Evolutionary conservation across 2,888 invertebrate species (phyloP).

Genomic region (Ernsta delagoae): DNA sequence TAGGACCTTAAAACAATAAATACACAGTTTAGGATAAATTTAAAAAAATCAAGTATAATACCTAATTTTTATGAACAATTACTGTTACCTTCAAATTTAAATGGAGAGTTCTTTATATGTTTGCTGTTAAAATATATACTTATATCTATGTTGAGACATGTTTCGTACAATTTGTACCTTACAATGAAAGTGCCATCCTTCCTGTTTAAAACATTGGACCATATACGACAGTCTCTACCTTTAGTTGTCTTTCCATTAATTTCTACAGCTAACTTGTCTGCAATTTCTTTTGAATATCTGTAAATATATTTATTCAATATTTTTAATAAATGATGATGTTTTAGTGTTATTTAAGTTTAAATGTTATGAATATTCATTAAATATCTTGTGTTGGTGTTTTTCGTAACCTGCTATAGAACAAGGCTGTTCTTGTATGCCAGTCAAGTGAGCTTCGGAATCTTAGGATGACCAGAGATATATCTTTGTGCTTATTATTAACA

Average conservation of each 20-base stretch:
- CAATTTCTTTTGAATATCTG: conserved; percentile 85
- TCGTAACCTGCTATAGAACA: no score
- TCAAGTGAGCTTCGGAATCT: no score
- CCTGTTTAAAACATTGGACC: conserved; percentile 91
- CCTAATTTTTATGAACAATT: no score
- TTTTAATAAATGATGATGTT: no score
- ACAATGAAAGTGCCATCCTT: conserved; percentile 94
- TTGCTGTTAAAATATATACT: conserved; percentile 86
- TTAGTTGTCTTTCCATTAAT: conserved; percentile 84
- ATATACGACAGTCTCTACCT: conserved; percentile 87
- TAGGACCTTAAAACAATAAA: conserved; percentile 79
- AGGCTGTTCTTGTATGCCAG: no score
- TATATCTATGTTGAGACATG: conserved; percentile 89
- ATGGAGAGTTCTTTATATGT: conserved; percentile 87
- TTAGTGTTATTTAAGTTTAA: no score
- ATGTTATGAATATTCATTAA: no score
- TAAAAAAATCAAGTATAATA: background rate
- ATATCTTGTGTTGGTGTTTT: no score
- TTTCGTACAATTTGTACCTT: conserved; percentile 91
- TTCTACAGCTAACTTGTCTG: conserved; percentile 75
- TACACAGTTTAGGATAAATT: background rate
- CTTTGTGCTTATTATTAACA: no score
- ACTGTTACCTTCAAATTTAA: conserved; percentile 84
- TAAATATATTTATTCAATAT: conserved; percentile 42
- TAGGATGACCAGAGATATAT: no score